phyloP scores from a whole-genome alignment of 1,140 invertebrate genomes.

The Drosophila nigromelanica region DNA sequence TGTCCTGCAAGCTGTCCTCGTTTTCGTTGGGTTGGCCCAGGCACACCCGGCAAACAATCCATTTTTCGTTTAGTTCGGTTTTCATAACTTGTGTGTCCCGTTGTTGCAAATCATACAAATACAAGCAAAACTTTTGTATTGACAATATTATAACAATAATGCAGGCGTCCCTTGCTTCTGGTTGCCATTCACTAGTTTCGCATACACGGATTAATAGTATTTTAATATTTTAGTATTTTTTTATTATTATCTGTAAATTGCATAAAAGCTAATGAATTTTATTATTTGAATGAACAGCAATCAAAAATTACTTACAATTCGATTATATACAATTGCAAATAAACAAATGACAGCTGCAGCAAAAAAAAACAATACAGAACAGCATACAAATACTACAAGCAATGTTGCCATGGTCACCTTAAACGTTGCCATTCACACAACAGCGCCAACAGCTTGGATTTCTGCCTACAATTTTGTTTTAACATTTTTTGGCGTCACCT shows the following conservation, averaged over 20 bases:
- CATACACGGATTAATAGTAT: background rate
- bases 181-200: constrained; percentile 25
- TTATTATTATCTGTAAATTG: background rate
- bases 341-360: background rate
- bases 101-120: constrained; percentile 21
- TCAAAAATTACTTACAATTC: background rate
- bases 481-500: constrained; percentile 38
- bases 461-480: constrained; percentile 28
- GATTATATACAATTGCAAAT: background rate
- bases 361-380: background rate
- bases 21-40: constrained; percentile 65
- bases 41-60: constrained; percentile 86
- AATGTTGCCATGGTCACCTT: constrained; percentile 21
- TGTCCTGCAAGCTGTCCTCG: constrained; percentile 85
- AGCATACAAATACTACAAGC: constrained; percentile 7
- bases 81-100: constrained; percentile 48
- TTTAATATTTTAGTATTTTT: constrained; percentile 36
- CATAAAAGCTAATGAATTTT: background rate
- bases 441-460: constrained; percentile 48
- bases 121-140: constrained; percentile 24
- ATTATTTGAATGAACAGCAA: too few relatives aligned
- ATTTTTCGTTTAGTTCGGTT: constrained; percentile 83
- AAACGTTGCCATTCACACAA: constrained; percentile 45
- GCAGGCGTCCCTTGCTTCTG: constrained; percentile 36
- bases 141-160: constrained; percentile 31